Evolutionary conservation across 1,140 invertebrate species (phyloP), one percentile per base, ranked within the genome.

Genomic region (Zaprionus africanus): DNA sequence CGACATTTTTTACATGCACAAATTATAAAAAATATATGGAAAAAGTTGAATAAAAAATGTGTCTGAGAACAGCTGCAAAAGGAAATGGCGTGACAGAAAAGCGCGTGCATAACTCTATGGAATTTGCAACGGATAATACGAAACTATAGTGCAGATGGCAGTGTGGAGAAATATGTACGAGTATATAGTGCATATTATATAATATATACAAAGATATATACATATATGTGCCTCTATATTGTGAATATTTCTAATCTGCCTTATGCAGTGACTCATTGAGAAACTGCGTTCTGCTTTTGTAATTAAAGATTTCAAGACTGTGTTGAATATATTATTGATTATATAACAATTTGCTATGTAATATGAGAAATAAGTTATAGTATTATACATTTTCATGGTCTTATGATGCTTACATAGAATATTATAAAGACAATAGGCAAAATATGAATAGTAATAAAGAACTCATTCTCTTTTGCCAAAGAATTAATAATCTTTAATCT

Each of bases 51-150:
- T 46, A 46, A 46, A 38, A 54, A 67, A 67, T 38, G 46, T 64
- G 60, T 17, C 15, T 31, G 57, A 51, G 54, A 56, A 59, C 31
- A 43, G 56, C 71, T 38, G 34, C 34, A 38, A 56, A 61, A 67
- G 64, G 63, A 73, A 67, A 49, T 67, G 26, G 46, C 34, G 43
- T 66, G 31, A 72, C 46, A 24, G 43, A 9, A 24, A 6, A 46
- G 71, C 49, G 46, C 65, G 59, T 74, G 81, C 66, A 83, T 83
- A 75, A 60, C 46, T 64, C 65, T 80, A 49, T 78, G 75, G 64
- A 82, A 78, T 82, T 82, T 43, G 28, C 49, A 62, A 31, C 13
- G 62, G 41, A 51, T 51, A 51, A 51, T 19, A 13, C 17, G 11
- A 24, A 51, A 51, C 46, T 51, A 51, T 51, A 51, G 4, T 13